Conservation (phyloP, 1,140 invertebrate genomes). For the Aphelenchoides besseyi region DNA sequence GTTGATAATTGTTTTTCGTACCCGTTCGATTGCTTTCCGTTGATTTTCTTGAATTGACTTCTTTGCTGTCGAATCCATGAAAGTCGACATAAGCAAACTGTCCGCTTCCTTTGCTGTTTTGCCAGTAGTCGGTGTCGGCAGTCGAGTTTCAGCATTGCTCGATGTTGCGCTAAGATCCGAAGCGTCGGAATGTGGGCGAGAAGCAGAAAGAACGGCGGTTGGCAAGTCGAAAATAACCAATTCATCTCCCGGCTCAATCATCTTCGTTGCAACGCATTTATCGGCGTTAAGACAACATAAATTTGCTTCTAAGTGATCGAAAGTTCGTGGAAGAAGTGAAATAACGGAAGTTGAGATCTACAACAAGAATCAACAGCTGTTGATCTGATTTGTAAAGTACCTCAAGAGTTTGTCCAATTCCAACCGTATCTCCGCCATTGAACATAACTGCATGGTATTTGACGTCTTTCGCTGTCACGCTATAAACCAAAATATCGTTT, state of each 20-base stretch:
- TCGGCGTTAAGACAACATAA: neutral
- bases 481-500: neutral
- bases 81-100: no score
- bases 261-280: slow-evolving; percentile 3
- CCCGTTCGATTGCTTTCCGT: slow-evolving; percentile 1
- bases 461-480: neutral
- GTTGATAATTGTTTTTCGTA: neutral
- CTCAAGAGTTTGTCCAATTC: neutral
- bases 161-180: neutral
- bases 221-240: neutral
- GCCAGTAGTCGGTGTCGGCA: no score
- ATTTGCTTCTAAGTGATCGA: neutral
- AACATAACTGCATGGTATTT: neutral
- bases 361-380: slow-evolving; percentile 8
- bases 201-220: no score
- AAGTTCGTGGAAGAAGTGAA: neutral
- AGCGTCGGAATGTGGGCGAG: neutral
- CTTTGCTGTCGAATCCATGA: neutral
- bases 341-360: neutral
- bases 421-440: slow-evolving; percentile 1
- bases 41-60: neutral
- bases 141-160: no score
- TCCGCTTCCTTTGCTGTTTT: no score
- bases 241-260: slow-evolving; percentile 8
- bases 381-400: neutral